Conservation (phyloP, 2,888 invertebrate species). For the Orchestes rusci region DNA sequence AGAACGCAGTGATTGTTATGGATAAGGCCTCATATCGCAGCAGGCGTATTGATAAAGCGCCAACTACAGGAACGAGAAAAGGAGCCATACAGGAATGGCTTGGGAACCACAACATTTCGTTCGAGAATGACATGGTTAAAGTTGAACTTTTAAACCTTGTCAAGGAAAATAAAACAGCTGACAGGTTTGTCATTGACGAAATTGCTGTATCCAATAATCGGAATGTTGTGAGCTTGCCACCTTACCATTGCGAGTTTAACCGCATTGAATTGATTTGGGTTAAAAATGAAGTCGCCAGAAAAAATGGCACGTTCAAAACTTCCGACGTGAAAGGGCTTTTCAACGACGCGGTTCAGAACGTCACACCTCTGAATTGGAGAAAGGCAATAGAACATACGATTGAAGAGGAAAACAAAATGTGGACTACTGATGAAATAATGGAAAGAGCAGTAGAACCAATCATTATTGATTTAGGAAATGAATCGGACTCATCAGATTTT, state of each 20-base stretch:
- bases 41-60: conserved; percentile 6
- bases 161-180: neutral
- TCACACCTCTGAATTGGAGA: conserved; percentile 4
- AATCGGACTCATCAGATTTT: neutral
- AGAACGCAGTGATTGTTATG: conserved; percentile 6
- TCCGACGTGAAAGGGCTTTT: conserved; percentile 3
- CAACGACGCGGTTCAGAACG: conserved; percentile 2
- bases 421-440: conserved; percentile 5
- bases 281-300: conserved; percentile 2
- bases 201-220: neutral
- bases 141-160: conserved; percentile 4
- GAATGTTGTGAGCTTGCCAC: conserved; percentile 6
- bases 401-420: conserved; percentile 7
- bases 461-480: conserved; percentile 2
- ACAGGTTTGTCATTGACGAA: conserved; percentile 5
- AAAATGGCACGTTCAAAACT: conserved; percentile 2
- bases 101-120: conserved; percentile 2
- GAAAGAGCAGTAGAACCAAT: conserved; percentile 1
- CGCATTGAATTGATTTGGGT: conserved; percentile 11
- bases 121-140: conserved; percentile 2
- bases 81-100: conserved; percentile 9
- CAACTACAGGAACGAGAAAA: conserved; percentile 8
- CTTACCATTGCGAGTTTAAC: conserved; percentile 7
- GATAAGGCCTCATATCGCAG: conserved; percentile 16
- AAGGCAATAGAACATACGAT: conserved; percentile 1